phyloP scores from a whole-genome alignment of 2,113 vertebrate species.

The Syngnathus scovelli region DNA sequence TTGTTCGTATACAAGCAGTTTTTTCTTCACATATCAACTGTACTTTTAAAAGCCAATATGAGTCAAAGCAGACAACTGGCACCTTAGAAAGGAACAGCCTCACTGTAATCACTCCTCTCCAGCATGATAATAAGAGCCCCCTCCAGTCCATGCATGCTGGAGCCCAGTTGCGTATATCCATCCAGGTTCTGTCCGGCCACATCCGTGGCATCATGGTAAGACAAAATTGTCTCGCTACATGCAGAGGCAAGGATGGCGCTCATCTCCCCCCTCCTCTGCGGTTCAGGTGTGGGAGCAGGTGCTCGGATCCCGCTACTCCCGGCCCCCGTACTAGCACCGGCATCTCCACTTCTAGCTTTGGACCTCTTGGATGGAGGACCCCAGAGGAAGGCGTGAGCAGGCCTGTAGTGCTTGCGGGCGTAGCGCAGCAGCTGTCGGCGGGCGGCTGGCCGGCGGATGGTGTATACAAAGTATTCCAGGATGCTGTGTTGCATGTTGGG shows the following conservation, averaged over 20 bases:
- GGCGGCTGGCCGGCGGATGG: slow-evolving; percentile 83
- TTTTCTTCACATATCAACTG: background rate
- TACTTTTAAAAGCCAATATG: background rate
- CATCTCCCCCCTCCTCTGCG: slow-evolving; percentile 46
- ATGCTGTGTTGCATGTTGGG: slow-evolving; percentile 92
- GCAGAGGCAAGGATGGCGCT: slow-evolving; percentile 11
- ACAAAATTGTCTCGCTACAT: slow-evolving; percentile 30
- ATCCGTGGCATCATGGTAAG: slow-evolving; percentile 43
- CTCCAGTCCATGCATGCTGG: slow-evolving; percentile 22
- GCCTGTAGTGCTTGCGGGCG: slow-evolving; percentile 83
- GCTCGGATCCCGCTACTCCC: slow-evolving; percentile 49
- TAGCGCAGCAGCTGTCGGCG: slow-evolving; percentile 86
- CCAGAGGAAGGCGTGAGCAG: slow-evolving; percentile 92
- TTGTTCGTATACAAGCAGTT: background rate
- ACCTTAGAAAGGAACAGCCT: slow-evolving; percentile 49
- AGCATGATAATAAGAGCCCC: slow-evolving; percentile 30
- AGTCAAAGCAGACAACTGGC: background rate
- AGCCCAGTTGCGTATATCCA: slow-evolving; percentile 10
- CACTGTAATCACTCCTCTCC: slow-evolving; percentile 48
- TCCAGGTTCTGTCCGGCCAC: slow-evolving; percentile 21
- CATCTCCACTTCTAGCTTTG: slow-evolving; percentile 57
- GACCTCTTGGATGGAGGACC: slow-evolving; percentile 75
- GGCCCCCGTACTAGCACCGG: slow-evolving; percentile 56
- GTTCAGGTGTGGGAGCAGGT: slow-evolving; percentile 54
- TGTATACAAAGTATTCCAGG: slow-evolving; percentile 95